A percentile compares a stretch with the other conserved stretches of the same genome.
These are phyloP conservation scores for Eretmochelys imbricata DNA, from an alignment of 2,113 vertebrate genomes.

Conservation along the genomic window DNA sequence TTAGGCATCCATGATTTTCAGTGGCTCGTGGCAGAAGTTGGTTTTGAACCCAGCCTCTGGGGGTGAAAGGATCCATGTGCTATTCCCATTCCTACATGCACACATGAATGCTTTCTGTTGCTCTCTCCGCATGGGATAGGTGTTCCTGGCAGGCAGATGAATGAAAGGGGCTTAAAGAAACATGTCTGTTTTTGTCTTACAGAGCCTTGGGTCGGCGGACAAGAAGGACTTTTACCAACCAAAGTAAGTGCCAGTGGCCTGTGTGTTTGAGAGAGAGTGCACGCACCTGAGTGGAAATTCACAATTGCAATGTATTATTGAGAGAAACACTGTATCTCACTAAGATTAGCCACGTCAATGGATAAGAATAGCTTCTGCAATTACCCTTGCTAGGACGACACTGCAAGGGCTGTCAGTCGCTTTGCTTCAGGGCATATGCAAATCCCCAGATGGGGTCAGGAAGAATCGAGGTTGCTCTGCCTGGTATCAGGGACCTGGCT, in stretches of 20 bases:
- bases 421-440: constrained; percentile 37
- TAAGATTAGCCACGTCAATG: constrained; percentile 51
- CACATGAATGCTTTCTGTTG: neutral
- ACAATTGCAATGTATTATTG: neutral
- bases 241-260: constrained; percentile 78
- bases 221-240: constrained; percentile 85
- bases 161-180: neutral
- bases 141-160: neutral
- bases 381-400: constrained; percentile 44
- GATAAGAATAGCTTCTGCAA: constrained; percentile 68
- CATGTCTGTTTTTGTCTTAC: constrained; percentile 60
- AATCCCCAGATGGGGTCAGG: constrained; percentile 14
- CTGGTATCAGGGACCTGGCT: neutral
- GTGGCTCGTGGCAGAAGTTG: neutral
- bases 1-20: neutral
- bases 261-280: constrained; percentile 29
- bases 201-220: constrained; percentile 89
- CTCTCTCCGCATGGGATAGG: neutral
- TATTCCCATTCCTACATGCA: neutral
- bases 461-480: neutral
- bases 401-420: constrained; percentile 54
- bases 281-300: constrained; percentile 48
- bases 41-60: neutral
- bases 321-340: constrained; percentile 29
- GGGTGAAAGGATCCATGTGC: neutral